phyloP scores from a whole-genome alignment of 2,113 vertebrate genomes.

The Rhinoderma darwinii region DNA sequence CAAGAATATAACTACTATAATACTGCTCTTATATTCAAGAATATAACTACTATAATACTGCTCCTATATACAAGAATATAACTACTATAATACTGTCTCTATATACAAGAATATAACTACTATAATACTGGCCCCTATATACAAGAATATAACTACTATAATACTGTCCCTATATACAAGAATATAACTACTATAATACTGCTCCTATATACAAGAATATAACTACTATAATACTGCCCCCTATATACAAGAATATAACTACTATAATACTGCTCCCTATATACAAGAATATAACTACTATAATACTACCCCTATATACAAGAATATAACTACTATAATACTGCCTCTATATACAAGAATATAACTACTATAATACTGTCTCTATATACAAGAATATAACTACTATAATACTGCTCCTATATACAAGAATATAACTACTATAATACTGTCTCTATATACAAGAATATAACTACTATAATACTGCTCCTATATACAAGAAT shows the following conservation, averaged over 20 bases:
- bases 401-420: background rate
- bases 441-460: too few species aligned
- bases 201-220: background rate
- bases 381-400: background rate
- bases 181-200: too few species aligned
- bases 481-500: too few species aligned
- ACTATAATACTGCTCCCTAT: background rate
- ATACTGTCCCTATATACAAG: background rate
- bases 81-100: too few species aligned
- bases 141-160: background rate
- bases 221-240: background rate
- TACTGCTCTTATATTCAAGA: background rate
- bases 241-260: background rate
- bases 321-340: too few species aligned
- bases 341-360: too few species aligned
- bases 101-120: background rate
- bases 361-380: background rate
- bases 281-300: background rate
- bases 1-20: background rate
- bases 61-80: background rate
- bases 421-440: too few species aligned
- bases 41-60: background rate
- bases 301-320: background rate
- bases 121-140: background rate
- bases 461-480: too few species aligned